Percentiles rank a stretch among this genome's conserved stretches.
Evolutionary conservation across 2,797 vertebrate genomes (phyloP).

Genomic region (Chrysocyon brachyurus): DNA sequence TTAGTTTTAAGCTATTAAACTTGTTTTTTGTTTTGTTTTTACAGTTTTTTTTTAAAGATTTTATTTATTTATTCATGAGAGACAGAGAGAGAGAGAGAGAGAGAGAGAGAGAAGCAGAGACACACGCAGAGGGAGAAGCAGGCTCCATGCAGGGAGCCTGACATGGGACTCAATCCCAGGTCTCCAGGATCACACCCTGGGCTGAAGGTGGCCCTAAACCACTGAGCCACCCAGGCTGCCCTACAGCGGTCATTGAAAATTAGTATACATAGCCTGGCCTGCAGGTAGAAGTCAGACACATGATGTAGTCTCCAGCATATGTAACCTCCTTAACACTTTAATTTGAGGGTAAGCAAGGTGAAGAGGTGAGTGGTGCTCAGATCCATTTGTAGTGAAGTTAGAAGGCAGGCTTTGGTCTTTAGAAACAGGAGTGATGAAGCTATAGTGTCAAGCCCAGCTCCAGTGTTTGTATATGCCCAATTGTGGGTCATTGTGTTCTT

Average conservation of each 20-base stretch:
- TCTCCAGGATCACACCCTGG: too few relatives aligned
- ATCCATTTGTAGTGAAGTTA: background rate
- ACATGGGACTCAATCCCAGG: too few relatives aligned
- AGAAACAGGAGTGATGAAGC: background rate
- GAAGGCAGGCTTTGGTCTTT: background rate
- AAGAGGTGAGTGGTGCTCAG: background rate
- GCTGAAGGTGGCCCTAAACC: too few relatives aligned
- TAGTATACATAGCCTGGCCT: background rate
- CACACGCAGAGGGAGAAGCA: too few relatives aligned
- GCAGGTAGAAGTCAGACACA: background rate
- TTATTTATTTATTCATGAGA: too few relatives aligned
- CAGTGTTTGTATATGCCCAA: accelerated
- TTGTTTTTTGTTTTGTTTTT: background rate
- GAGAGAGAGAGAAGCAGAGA: too few relatives aligned
- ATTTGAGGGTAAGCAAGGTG: background rate
- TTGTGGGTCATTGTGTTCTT: too few relatives aligned
- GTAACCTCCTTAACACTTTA: background rate
- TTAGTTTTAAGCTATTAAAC: background rate
- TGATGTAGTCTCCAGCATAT: accelerated
- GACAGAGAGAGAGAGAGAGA: too few relatives aligned
- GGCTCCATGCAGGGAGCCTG: too few relatives aligned
- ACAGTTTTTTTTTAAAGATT: too few relatives aligned
- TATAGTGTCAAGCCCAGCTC: background rate
- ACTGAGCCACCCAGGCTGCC: too few relatives aligned
- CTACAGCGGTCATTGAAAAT: background rate